Evolutionary conservation across 2,113 vertebrate genomes (phyloP).

Genomic region (Trichomycterus rosablanca): DNA sequence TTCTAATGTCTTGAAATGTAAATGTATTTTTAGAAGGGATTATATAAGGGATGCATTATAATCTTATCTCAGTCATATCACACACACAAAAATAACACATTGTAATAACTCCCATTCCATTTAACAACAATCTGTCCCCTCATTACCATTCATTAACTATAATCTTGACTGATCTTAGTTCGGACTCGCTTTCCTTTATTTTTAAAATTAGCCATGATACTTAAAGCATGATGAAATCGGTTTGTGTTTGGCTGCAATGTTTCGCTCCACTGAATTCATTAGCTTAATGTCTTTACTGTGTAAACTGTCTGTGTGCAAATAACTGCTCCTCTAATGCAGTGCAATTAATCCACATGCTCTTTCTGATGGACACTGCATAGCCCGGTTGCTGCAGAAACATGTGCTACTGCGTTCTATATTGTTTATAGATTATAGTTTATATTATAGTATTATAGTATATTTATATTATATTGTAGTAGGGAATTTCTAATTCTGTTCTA

Average conservation of each 20-base stretch:
- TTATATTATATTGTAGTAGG: too few relatives aligned
- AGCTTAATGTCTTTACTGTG: constrained; percentile 15
- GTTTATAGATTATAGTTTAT: too few relatives aligned
- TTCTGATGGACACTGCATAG: background rate
- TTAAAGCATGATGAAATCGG: constrained; percentile 44
- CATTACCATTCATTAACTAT: constrained; percentile 19
- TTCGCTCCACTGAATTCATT: constrained; percentile 36
- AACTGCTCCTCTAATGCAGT: constrained; percentile 10
- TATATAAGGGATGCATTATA: constrained; percentile 18
- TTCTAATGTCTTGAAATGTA: constrained; percentile 12
- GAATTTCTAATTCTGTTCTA: too few relatives aligned
- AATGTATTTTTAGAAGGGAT: constrained; percentile 32
- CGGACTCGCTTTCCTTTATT: constrained; percentile 28
- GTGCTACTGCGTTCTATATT: too few relatives aligned
- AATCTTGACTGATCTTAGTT: constrained; percentile 25
- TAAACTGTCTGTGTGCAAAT: constrained; percentile 17
- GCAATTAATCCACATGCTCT: constrained; percentile 4
- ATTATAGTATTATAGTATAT: too few relatives aligned
- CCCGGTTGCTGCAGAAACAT: too few relatives aligned
- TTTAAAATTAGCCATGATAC: constrained; percentile 29
- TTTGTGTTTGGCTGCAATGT: constrained; percentile 44
- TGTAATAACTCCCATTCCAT: constrained; percentile 1
- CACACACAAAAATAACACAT: constrained; percentile 10
- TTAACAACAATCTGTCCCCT: constrained; percentile 10
- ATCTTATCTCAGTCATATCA: constrained; percentile 3